phyloP scores from a whole-genome alignment of 2,888 invertebrate species.

The Orthonychiurus folsomi region DNA sequence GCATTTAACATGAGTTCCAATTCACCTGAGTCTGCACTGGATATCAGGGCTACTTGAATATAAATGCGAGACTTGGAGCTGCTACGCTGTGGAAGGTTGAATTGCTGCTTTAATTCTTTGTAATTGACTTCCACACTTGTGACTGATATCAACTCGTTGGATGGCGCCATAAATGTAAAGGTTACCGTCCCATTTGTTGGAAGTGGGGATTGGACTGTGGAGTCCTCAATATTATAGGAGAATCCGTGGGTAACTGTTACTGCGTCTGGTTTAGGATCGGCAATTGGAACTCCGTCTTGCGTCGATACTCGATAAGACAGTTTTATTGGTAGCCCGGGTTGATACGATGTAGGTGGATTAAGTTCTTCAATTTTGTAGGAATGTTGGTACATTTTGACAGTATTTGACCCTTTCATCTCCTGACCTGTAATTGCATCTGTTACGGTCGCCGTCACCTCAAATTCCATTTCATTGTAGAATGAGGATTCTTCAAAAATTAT shows the following conservation, averaged over 20 bases:
- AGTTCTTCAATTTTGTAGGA: slow-evolving; percentile 66
- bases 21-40: slow-evolving; percentile 47
- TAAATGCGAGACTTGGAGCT: slow-evolving; percentile 14
- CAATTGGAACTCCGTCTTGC: slow-evolving; percentile 59
- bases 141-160: slow-evolving; percentile 17
- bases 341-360: slow-evolving; percentile 73
- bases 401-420: slow-evolving; percentile 16
- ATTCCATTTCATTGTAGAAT: slow-evolving; percentile 69
- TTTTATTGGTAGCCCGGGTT: slow-evolving; percentile 55
- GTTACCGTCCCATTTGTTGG: slow-evolving; percentile 51
- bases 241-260: slow-evolving; percentile 55
- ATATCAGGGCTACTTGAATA: slow-evolving; percentile 18
- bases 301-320: slow-evolving; percentile 53
- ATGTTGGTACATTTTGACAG: slow-evolving; percentile 56
- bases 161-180: slow-evolving; percentile 21
- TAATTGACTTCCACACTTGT: slow-evolving; percentile 16
- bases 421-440: slow-evolving; percentile 18
- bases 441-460: slow-evolving; percentile 56
- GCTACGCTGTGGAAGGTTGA: slow-evolving; percentile 18
- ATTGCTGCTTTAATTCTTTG: slow-evolving; percentile 21
- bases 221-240: slow-evolving; percentile 51
- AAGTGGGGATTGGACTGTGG: slow-evolving; percentile 50
- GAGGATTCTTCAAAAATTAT: slow-evolving; percentile 45
- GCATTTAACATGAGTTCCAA: slow-evolving; percentile 65
- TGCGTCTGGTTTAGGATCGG: slow-evolving; percentile 17